Conservation (phyloP, 1,140 invertebrate species). For the Achroia grisella region DNA sequence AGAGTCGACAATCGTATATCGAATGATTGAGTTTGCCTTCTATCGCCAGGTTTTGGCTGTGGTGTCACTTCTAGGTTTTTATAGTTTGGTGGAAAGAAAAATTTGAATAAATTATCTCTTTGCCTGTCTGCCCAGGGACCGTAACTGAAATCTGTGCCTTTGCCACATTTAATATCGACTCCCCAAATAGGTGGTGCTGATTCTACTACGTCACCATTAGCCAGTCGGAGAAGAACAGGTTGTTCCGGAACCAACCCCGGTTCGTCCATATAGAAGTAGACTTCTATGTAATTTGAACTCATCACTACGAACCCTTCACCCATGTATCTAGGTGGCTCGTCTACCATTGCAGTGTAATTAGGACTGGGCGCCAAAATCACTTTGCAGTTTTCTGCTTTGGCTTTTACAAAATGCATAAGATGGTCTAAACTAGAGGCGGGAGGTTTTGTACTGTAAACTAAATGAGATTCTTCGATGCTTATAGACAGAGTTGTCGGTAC, state of each 20-base stretch:
- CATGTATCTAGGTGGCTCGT: conserved; percentile 98
- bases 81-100: conserved; percentile 96
- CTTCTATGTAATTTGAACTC: conserved; percentile 94
- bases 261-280: conserved; percentile 98
- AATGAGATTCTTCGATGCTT: conserved; percentile 94
- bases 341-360: conserved; percentile 93
- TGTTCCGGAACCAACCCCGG: conserved; percentile 91
- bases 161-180: conserved; percentile 96
- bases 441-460: conserved; percentile 96
- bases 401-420: conserved; percentile 97
- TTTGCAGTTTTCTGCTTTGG: conserved; percentile 95
- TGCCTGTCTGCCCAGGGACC: conserved; percentile 99
- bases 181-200: conserved; percentile 95
- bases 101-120: conserved; percentile 94
- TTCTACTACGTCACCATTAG: conserved; percentile 94
- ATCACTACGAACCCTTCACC: conserved; percentile 98
- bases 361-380: conserved; percentile 94
- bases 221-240: conserved; percentile 90
- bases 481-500: conserved; percentile 95
- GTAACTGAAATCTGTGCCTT: conserved; percentile 97
- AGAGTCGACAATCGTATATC: conserved; percentile 93
- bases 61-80: conserved; percentile 84
- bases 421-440: conserved; percentile 93
- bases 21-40: conserved; percentile 91
- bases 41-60: conserved; percentile 88